Base-by-base conservation (phyloP, 2,113 vertebrate genomes). In the Falcunculus frontatus region DNA sequence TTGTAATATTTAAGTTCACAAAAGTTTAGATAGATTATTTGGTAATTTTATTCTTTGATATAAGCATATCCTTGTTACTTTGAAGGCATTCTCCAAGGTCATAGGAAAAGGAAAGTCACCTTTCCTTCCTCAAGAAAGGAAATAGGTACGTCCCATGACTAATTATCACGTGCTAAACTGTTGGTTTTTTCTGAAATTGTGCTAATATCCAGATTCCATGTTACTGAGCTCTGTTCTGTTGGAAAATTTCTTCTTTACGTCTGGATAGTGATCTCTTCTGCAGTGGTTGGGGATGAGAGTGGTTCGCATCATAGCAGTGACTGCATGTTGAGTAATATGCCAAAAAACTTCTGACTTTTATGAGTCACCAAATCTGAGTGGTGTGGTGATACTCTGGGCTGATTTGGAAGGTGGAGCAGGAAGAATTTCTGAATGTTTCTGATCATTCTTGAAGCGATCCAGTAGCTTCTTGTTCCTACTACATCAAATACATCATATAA, bases 321-420 rank as follows among this genome's bases (percentile, higher is more conserved):
- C 85, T 85, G 53, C 35, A 46, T 44, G 63, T 93, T 96, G 78
- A 97, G 91, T 96, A 95, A 96, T 89, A 84, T 83, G 63, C 87
- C 77, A 94, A 62, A 87, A 95, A 87, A 89, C 44, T 84, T 79
- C 21, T 57, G n/a, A 94, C n/a, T 29, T 95, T 75, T 64, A 42
- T 94, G 87, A 89, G 55, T 94, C 89, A 95, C 74, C 65, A 73
- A 53, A 79, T 72, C 22, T 85, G 37, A 94, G 49, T 49, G 21
- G 25, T 81, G 37, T 56, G 19, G 47, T 88, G 32, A 60, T 87
- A 55, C 46, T 96, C 47, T 76, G 62, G 27, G 64, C n/a, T 75
- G 47, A 52, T 89, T 81, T 89, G 69, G 49, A 78, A 12, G 15
- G 20, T 20, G 32, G n/a, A 42, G 13, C 33, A 89, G 49, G 35